phyloP scores from a whole-genome alignment of 2,888 invertebrate species.

The Tachina grossa region DNA sequence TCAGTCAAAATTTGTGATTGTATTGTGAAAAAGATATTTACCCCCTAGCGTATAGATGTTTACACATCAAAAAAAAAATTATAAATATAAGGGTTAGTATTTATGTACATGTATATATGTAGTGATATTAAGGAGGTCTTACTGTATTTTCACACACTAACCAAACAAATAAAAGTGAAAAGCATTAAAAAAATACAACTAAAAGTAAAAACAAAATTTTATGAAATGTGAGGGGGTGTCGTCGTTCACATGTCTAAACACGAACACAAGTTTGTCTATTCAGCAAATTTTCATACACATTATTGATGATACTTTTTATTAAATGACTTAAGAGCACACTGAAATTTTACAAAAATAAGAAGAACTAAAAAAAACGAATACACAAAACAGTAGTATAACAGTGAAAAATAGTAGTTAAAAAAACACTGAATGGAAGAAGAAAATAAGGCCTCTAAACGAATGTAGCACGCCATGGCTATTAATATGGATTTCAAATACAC shows the following conservation, averaged over 20 bases:
- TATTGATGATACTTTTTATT: slow-evolving; percentile 71
- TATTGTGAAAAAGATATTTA: too few species aligned
- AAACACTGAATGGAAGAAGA: slow-evolving; percentile 11
- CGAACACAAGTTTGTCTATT: slow-evolving; percentile 67
- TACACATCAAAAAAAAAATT: too few species aligned
- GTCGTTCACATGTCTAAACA: slow-evolving; percentile 66
- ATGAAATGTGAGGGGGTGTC: slow-evolving; percentile 20
- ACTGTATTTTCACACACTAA: slow-evolving; percentile 12
- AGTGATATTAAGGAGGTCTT: not conserved
- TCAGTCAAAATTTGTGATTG: too few species aligned
- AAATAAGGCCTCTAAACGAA: slow-evolving; percentile 69
- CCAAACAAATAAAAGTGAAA: not conserved
- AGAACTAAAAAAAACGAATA: slow-evolving; percentile 7
- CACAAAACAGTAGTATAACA: slow-evolving; percentile 56
- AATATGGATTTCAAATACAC: slow-evolving; percentile 24
- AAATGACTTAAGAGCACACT: slow-evolving; percentile 58
- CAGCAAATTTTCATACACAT: slow-evolving; percentile 60
- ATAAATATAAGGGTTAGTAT: too few species aligned
- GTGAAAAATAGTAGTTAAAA: slow-evolving; percentile 41
- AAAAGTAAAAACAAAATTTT: slow-evolving; percentile 7
- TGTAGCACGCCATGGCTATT: slow-evolving; percentile 59
- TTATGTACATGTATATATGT: not conserved
- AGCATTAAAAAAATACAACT: slow-evolving; percentile 6
- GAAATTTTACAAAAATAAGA: slow-evolving; percentile 42
- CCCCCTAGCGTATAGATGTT: too few species aligned